Base-by-base conservation (phyloP, 2,113 vertebrate genomes). In the Agapornis roseicollis region DNA sequence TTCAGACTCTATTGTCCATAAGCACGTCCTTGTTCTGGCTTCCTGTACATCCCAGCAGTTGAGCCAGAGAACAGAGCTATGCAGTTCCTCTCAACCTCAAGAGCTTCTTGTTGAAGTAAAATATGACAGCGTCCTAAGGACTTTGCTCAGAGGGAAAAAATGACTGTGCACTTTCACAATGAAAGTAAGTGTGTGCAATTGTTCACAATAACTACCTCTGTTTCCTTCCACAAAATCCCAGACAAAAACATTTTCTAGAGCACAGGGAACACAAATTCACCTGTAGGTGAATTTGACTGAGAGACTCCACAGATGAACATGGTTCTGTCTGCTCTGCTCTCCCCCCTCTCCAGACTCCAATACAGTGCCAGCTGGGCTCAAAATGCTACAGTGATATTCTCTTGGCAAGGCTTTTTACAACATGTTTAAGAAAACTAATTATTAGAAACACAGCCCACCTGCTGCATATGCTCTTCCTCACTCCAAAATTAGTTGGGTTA, bases 401-500 rank as follows among this genome's bases (percentile, higher is more conserved):
- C 77, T 84, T 96, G 96, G 83, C 93, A 84, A 93, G 41, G 25
- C 23, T 87, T 58, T 76, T 93, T 89, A 82, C 72, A 94, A 61
- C 89, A 85, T 82, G 66, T 56, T 96, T 90, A 90, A 93, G 92
- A 95, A 96, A 96, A 87, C 84, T 79, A 79, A 90, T 89, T 90
- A 85, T 94, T 95, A 94, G 92, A 95, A 96, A 90, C 88, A 92
- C 80, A 94, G 73, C 78, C 96, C 90, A 96, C 94, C 94, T 95
- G 90, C 85, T 93, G 85, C 76, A 94, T 91, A 74, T 81, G 71
- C 35, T 91, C 79, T 78, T 88, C 79, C 89, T 91, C 80, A 49
- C 91, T 93, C 93, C 89, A 90, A 80, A 94, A 93, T 93, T 79
- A 89, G 73, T 83, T 72, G 85, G 41, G 65, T 89, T 85, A 95